These are phyloP conservation scores for Prosopocoilus inquinatus DNA, from an alignment of 2,888 invertebrate species.

Conservation along the genomic window DNA sequence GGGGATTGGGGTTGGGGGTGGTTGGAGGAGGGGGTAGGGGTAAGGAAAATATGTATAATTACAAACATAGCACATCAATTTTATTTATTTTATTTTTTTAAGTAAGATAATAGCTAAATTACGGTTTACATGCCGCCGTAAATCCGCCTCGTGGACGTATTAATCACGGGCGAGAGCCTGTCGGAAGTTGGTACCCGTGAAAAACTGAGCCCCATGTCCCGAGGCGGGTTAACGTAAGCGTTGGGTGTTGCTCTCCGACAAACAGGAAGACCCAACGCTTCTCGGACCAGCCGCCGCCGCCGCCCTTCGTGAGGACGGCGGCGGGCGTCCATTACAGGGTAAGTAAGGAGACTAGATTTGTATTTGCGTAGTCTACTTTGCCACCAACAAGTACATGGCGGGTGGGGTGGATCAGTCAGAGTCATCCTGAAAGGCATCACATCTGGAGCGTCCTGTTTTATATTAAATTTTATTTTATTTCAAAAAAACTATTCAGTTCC, in stretches of 20 bases:
- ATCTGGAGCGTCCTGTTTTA: constrained; percentile 9
- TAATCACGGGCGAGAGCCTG: constrained; percentile 40
- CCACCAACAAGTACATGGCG: constrained; percentile 18
- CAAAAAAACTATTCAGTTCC: not conserved
- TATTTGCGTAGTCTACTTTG: constrained; percentile 36
- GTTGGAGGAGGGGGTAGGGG: constrained; percentile 30
- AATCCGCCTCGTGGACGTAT: constrained; percentile 39
- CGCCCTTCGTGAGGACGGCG: too few species aligned
- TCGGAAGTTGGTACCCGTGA: constrained; percentile 53
- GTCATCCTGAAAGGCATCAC: constrained; percentile 33
- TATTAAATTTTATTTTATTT: too few species aligned
- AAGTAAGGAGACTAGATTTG: constrained; percentile 35
- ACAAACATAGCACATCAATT: constrained; percentile 50
- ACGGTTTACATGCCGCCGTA: constrained; percentile 30
- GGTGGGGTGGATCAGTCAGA: constrained; percentile 34
- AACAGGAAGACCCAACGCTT: constrained; percentile 39
- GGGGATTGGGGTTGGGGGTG: too few species aligned
- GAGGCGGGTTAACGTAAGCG: constrained; percentile 51
- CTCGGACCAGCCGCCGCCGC: constrained; percentile 15
- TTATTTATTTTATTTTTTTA: constrained; percentile 22
- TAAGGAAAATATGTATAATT: constrained; percentile 34
- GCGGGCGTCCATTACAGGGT: constrained; percentile 22
- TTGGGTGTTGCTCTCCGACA: constrained; percentile 46
- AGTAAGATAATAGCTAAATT: constrained; percentile 47
- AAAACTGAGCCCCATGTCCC: constrained; percentile 59